phyloP scores from a whole-genome alignment of 2,888 invertebrate genomes.

The Halocaridina rubra region DNA sequence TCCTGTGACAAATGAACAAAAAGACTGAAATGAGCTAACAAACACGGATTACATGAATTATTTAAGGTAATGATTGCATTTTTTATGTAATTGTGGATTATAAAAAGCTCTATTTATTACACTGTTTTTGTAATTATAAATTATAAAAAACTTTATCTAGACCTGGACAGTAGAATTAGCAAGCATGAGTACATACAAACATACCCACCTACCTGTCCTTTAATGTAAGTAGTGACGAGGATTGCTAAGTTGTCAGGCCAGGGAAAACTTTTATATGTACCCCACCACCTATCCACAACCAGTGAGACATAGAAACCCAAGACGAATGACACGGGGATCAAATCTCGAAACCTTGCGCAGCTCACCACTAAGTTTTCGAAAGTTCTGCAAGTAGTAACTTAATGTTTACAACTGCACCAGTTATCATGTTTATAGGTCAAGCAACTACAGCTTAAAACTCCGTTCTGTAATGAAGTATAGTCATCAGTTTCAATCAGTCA shows the following conservation, averaged over 20 bases:
- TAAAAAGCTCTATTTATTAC: neutral
- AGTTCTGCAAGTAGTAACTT: neutral
- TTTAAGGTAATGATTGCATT: neutral
- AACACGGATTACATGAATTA: neutral
- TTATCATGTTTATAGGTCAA: too few relatives aligned
- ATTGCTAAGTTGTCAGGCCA: slow-evolving; percentile 37
- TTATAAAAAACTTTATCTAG: neutral
- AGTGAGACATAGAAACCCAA: slow-evolving; percentile 43
- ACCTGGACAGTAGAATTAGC: neutral
- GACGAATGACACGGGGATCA: slow-evolving; percentile 48
- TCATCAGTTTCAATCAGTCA: too few relatives aligned
- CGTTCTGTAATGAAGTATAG: too few relatives aligned
- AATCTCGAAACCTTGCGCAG: slow-evolving; percentile 24
- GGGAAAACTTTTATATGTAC: slow-evolving; percentile 22
- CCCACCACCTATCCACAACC: slow-evolving; percentile 51
- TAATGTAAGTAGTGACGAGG: slow-evolving; percentile 22
- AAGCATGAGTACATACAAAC: neutral
- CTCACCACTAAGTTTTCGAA: slow-evolving; percentile 32
- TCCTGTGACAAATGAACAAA: slow-evolving; percentile 70
- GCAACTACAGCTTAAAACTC: too few relatives aligned
- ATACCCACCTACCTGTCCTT: slow-evolving; percentile 12
- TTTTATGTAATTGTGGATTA: neutral
- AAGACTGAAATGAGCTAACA: neutral
- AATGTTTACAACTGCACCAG: too few relatives aligned
- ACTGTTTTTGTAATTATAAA: neutral